Evolutionary conservation across 2,113 vertebrate species (phyloP).

Genomic region (Pitta sordida): DNA sequence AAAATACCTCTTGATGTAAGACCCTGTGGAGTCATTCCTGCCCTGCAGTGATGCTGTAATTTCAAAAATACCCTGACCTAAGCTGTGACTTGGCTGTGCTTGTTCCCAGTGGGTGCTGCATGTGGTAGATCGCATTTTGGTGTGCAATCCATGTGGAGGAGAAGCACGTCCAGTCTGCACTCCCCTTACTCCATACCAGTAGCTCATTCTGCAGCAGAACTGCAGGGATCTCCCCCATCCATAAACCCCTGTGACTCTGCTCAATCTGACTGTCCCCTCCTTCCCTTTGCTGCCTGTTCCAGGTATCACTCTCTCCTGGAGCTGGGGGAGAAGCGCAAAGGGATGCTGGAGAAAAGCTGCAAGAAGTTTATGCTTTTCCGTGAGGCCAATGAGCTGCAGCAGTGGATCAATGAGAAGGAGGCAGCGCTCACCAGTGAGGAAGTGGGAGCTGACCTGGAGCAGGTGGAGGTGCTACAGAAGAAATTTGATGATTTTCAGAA

Average conservation of each 20-base stretch:
- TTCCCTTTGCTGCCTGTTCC: background rate
- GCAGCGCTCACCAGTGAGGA: conserved; percentile 89
- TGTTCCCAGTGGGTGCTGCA: background rate
- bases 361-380: conserved; percentile 99
- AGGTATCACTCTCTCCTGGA: conserved; percentile 92
- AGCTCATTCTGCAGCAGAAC: background rate
- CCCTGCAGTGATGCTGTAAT: background rate
- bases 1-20: background rate
- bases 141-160: background rate
- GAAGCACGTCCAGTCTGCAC: background rate
- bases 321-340: conserved; percentile 92
- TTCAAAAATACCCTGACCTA: background rate
- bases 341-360: conserved; percentile 98
- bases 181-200: background rate
- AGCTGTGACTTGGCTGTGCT: background rate
- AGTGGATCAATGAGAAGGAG: conserved; percentile 98
- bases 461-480: conserved; percentile 98
- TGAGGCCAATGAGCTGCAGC: conserved; percentile 93
- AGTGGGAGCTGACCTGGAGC: conserved; percentile 94
- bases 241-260: background rate
- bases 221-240: background rate
- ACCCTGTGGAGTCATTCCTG: background rate
- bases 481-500: conserved; percentile 99
- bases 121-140: background rate
- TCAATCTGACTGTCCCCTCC: background rate